Evolutionary conservation across 2,888 invertebrate genomes (phyloP).

Genomic region (Ichneumoninae sp.): DNA sequence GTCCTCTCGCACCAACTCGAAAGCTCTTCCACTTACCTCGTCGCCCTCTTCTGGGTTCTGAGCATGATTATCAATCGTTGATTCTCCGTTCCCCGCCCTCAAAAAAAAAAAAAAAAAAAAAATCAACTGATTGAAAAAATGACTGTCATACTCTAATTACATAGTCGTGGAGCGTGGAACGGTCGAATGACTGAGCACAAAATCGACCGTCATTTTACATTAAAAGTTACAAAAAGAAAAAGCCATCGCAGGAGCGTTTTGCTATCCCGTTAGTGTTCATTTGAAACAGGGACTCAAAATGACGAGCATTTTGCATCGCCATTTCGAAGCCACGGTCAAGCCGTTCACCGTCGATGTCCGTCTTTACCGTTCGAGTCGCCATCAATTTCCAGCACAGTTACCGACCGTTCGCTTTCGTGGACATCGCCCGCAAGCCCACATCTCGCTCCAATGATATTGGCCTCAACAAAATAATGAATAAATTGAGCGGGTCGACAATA

Average conservation of each 20-base stretch:
- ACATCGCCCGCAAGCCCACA: constrained; percentile 72
- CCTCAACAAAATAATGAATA: constrained; percentile 82
- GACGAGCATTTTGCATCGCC: background rate
- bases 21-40: background rate
- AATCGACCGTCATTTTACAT: background rate
- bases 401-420: background rate
- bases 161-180: background rate
- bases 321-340: background rate
- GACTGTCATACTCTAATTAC: background rate
- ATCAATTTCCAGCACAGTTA: background rate
- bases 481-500: constrained; percentile 80
- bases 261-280: background rate
- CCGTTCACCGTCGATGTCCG: background rate
- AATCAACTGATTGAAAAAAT: background rate
- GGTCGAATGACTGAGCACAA: background rate
- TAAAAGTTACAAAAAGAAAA: background rate
- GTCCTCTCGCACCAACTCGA: background rate
- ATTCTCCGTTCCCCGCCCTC: background rate
- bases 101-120: background rate
- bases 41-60: background rate
- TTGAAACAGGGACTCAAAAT: background rate
- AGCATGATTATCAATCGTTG: background rate
- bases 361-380: background rate
- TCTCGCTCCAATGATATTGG: constrained; percentile 80
- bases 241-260: background rate